Base-by-base conservation (phyloP, 2,797 vertebrate genomes). In the Pangasius djambal region DNA sequence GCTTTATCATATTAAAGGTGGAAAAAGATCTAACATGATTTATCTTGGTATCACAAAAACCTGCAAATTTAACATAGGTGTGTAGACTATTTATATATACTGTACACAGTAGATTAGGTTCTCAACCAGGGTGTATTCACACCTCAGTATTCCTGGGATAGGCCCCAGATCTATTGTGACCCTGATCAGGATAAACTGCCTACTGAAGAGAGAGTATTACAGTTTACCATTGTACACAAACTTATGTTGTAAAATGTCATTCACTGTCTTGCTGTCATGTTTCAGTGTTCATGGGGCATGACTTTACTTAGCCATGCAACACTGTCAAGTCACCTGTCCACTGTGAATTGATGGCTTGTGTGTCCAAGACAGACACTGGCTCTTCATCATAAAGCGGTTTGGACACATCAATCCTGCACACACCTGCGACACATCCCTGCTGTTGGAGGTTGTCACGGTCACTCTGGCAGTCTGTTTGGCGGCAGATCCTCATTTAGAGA, bases 321-420 rank as follows among this genome's bases (percentile, higher is more conserved):
- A 94, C 92, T 86, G 93, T 92, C 94, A 94, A 94, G 93, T 94
- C 91, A 95, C 94, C 93, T 92, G 93, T 93, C 93, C 15, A 92
- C 94, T 77, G 90, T 91, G 94, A 94, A 95, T 95, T 94, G 94
- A 91, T 89, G 65, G 84, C 44, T 78, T 63, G 86, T 52, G 63
- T 77, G 40, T 61, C 79, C 34, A 40, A 83, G 85, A 87, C 48
- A 88, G 85, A 87, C 85, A 85, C 74, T 50, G 50, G 57, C 87
- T 89, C 87, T 89, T 85, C 90, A 89, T 89, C 70, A 89, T 57
- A n/a, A 70, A 89, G 83, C 72, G 78, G 69, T 89, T 78, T 61
- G 81, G 86, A 81, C 89, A 85, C 88, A 92, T 90, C 88, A 89
- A 89, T 90, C 89, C 86, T 75, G 75, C 89, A 86, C 87, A 84